A percentile compares a stretch with the other conserved stretches of the same genome.
Evolutionary conservation across 2,888 invertebrate species (phyloP).

Genomic region (Eupithecia pulchellata): DNA sequence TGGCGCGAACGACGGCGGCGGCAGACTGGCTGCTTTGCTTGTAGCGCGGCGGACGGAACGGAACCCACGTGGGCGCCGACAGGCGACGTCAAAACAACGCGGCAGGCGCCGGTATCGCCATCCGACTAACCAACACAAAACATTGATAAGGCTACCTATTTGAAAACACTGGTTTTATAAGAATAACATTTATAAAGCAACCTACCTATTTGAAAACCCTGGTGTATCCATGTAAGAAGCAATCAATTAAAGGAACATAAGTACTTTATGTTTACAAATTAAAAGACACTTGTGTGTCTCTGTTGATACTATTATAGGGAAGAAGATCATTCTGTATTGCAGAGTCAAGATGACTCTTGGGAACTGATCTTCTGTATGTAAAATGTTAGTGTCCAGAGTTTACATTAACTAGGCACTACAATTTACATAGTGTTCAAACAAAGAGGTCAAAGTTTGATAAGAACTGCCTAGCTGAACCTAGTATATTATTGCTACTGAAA

Average conservation of each 20-base stretch:
- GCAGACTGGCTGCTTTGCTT: constrained; percentile 60
- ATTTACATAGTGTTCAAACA: neutral
- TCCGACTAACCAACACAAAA: constrained; percentile 17
- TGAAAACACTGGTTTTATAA: neutral
- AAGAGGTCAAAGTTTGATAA: neutral
- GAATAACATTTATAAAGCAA: too few species aligned
- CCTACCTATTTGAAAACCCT: neutral
- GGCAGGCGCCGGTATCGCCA: constrained; percentile 19
- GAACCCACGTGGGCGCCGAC: constrained; percentile 66
- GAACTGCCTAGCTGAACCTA: neutral
- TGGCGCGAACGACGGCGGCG: constrained; percentile 64
- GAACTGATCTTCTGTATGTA: neutral
- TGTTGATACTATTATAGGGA: neutral
- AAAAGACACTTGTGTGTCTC: neutral
- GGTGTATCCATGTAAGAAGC: neutral
- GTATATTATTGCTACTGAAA: neutral
- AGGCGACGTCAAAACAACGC: constrained; percentile 64
- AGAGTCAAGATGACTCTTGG: neutral
- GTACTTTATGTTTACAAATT: neutral
- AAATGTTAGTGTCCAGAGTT: neutral
- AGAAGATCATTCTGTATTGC: neutral
- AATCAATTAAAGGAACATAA: neutral
- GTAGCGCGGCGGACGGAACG: constrained; percentile 24
- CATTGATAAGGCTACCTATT: constrained; percentile 14
- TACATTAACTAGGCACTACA: neutral